Evolutionary conservation across 2,797 vertebrate genomes (phyloP).

Genomic region (Distichodus sexfasciatus): DNA sequence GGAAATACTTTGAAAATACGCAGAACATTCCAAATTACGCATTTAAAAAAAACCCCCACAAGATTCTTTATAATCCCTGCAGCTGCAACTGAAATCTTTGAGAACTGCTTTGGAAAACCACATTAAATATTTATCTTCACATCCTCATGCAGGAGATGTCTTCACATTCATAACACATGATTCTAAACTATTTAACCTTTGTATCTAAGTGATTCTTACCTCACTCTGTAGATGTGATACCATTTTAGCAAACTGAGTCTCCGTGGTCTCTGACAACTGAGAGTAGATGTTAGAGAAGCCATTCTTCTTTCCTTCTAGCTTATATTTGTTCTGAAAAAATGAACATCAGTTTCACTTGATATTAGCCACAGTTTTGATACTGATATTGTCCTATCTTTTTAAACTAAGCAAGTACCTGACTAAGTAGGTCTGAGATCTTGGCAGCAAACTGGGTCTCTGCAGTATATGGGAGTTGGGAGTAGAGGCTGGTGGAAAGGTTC

Average conservation of each 20-base stretch:
- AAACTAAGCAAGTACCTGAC: conserved; percentile 54
- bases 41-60: too few species aligned
- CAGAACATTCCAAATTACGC: too few species aligned
- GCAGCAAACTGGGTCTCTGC: conserved; percentile 63
- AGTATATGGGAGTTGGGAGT: conserved; percentile 67
- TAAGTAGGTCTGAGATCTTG: conserved; percentile 64
- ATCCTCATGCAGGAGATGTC: neutral
- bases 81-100: too few species aligned
- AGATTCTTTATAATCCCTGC: too few species aligned
- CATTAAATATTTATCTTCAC: too few species aligned
- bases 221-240: conserved; percentile 44
- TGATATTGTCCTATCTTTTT: neutral
- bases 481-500: conserved; percentile 55
- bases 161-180: neutral
- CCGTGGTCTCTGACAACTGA: conserved; percentile 41
- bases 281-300: conserved; percentile 34
- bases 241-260: conserved; percentile 36
- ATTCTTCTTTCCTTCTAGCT: neutral
- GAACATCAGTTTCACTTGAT: neutral
- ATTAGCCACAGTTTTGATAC: neutral
- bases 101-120: too few species aligned
- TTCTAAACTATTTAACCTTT: neutral
- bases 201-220: neutral
- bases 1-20: too few species aligned
- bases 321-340: conserved; percentile 57